Evolutionary conservation across 2,888 invertebrate genomes (phyloP).

Genomic region (Hirtodrosophila cameraria): DNA sequence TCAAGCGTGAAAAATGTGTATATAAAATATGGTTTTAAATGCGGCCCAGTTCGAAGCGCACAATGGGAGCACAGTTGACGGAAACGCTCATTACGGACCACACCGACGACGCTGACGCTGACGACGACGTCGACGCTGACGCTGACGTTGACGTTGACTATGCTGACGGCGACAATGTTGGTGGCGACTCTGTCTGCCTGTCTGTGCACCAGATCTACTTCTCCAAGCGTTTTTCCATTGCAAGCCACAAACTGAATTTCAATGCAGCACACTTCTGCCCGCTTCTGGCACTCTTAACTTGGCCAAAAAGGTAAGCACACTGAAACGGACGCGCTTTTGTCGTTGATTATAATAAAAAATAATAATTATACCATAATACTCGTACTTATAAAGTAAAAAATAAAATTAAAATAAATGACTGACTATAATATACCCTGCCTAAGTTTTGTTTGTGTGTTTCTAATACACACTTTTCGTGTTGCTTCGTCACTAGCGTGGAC

Average conservation of each 20-base stretch:
- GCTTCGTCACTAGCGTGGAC: too few relatives aligned
- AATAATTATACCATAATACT: constrained; percentile 18
- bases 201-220: constrained; percentile 39
- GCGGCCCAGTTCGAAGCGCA: constrained; percentile 12
- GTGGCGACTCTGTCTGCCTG: constrained; percentile 57
- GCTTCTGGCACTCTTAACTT: constrained; percentile 32
- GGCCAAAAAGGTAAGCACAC: constrained; percentile 56
- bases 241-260: constrained; percentile 36
- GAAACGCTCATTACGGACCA: constrained; percentile 56
- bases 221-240: constrained; percentile 18
- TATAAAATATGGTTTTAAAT: constrained; percentile 61
- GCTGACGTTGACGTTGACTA: constrained; percentile 9
- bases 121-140: neutral
- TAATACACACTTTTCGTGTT: too few relatives aligned
- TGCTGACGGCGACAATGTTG: neutral
- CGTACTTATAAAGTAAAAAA: too few relatives aligned
- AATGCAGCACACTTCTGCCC: constrained; percentile 38
- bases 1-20: constrained; percentile 16
- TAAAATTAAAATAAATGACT: neutral
- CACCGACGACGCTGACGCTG: constrained; percentile 17
- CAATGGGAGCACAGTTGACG: constrained; percentile 48
- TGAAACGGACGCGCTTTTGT: constrained; percentile 11
- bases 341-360: constrained; percentile 29
- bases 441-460: too few relatives aligned
- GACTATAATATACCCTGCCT: neutral